Conservation (phyloP, 2,888 invertebrate species). For the Apodemia zela region DNA sequence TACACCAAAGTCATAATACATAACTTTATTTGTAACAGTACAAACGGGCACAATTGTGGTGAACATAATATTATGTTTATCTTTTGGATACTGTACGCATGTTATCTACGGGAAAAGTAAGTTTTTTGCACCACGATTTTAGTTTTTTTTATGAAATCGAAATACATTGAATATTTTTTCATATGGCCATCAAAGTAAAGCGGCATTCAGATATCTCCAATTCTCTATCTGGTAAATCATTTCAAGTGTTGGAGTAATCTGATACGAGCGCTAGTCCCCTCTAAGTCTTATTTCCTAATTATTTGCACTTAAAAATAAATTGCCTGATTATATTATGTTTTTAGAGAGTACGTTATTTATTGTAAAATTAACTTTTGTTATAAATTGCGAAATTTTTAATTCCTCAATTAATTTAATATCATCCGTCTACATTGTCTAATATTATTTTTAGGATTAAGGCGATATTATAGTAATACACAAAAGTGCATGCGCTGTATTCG, state of each 20-base stretch:
- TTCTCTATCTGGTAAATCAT: conserved; percentile 19
- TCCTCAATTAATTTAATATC: neutral
- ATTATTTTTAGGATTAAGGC: conserved; percentile 5
- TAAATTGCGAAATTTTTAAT: neutral
- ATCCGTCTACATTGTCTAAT: neutral
- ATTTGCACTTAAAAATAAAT: conserved; percentile 25
- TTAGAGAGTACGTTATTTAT: neutral
- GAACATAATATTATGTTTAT: conserved; percentile 27
- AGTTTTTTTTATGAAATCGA: neutral
- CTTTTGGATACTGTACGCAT: conserved; percentile 11
- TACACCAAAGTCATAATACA: conserved; percentile 79
- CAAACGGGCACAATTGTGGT: conserved; percentile 68
- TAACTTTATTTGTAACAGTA: conserved; percentile 68
- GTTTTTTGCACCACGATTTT: conserved; percentile 4
- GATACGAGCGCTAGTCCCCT: conserved; percentile 51
- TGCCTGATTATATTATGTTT: neutral
- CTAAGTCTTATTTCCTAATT: conserved; percentile 50
- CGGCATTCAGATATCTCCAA: conserved; percentile 35
- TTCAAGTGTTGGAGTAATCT: conserved; percentile 29
- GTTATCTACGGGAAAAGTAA: conserved; percentile 10
- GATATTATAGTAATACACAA: conserved; percentile 14
- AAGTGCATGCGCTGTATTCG: conserved; percentile 29
- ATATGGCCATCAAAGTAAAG: conserved; percentile 18
- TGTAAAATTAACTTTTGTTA: neutral
- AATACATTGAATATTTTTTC: neutral